These are phyloP conservation scores for Glossophaga mutica DNA, from an alignment of 2,797 vertebrate genomes.

Conservation along the genomic window DNA sequence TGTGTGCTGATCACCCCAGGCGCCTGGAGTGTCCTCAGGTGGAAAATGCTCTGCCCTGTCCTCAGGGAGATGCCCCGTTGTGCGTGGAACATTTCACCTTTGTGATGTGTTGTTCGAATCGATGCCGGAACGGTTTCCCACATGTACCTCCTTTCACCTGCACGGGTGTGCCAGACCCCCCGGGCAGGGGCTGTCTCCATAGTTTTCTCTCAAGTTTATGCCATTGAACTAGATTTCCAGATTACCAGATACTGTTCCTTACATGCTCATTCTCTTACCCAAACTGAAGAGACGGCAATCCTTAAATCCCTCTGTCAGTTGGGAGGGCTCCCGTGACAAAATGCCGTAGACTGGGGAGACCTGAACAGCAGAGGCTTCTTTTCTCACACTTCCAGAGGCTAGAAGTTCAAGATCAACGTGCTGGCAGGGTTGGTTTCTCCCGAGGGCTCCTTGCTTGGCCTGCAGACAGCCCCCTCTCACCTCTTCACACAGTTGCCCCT, in stretches of 20 bases:
- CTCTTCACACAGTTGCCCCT: background rate
- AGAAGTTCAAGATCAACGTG: background rate
- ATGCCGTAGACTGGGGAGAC: background rate
- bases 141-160: background rate
- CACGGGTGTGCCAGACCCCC: background rate
- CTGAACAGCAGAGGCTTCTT: background rate
- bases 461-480: fast-evolving
- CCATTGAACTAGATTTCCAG: background rate
- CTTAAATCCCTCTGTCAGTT: fast-evolving
- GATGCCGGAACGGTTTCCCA: background rate
- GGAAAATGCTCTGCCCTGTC: background rate
- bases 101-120: background rate
- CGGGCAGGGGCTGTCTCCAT: background rate
- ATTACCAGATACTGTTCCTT: background rate
- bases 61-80: too few relatives aligned
- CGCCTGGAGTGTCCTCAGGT: fast-evolving
- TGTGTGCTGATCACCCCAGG: background rate
- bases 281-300: background rate
- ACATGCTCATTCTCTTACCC: background rate
- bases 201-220: background rate
- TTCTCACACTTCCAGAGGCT: background rate
- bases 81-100: background rate
- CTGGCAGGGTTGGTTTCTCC: too few relatives aligned
- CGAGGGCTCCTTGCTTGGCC: background rate
- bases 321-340: background rate